Percentiles rank a stretch among this genome's conserved stretches.
phyloP scores from a whole-genome alignment of 2,888 invertebrate species.

The Archaeoteleia sp. region DNA sequence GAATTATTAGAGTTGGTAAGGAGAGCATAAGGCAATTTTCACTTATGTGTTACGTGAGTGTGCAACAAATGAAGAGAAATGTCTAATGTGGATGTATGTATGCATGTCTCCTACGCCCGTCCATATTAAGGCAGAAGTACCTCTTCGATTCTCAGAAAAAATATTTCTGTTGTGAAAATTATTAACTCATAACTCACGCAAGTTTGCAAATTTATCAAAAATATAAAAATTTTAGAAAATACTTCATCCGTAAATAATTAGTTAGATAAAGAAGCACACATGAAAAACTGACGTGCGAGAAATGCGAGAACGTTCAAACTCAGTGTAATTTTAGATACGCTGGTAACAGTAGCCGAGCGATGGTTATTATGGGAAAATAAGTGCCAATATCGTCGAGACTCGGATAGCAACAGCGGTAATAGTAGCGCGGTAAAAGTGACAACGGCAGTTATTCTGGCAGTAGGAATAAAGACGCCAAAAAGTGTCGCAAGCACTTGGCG shows the following conservation, averaged over 20 bases:
- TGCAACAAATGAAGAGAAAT: conserved; percentile 10
- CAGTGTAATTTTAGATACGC: conserved; percentile 42
- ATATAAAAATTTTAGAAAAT: conserved; percentile 1
- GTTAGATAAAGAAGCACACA: neutral
- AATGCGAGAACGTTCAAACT: conserved; percentile 42
- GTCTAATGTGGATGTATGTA: conserved; percentile 7
- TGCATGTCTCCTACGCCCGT: conserved; percentile 14
- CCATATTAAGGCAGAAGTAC: conserved; percentile 2
- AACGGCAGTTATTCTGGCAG: conserved; percentile 38
- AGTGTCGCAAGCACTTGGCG: conserved; percentile 13
- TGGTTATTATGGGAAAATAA: conserved; percentile 34
- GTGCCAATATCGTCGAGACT: conserved; percentile 49
- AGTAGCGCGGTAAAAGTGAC: conserved; percentile 19
- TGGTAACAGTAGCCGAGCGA: conserved; percentile 42
- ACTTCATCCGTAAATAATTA: neutral
- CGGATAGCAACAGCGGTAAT: conserved; percentile 38
- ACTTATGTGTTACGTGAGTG: conserved; percentile 22
- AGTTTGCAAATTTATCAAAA: conserved; percentile 3
- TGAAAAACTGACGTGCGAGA: conserved; percentile 40
- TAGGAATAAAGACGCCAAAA: conserved; percentile 27
- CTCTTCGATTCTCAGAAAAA: neutral
- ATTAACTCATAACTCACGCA: no score
- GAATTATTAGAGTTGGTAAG: conserved; percentile 23
- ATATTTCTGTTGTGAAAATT: no score
- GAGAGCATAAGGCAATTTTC: conserved; percentile 13